Conservation (phyloP, 2,113 vertebrate species). For the Podarcis muralis region DNA sequence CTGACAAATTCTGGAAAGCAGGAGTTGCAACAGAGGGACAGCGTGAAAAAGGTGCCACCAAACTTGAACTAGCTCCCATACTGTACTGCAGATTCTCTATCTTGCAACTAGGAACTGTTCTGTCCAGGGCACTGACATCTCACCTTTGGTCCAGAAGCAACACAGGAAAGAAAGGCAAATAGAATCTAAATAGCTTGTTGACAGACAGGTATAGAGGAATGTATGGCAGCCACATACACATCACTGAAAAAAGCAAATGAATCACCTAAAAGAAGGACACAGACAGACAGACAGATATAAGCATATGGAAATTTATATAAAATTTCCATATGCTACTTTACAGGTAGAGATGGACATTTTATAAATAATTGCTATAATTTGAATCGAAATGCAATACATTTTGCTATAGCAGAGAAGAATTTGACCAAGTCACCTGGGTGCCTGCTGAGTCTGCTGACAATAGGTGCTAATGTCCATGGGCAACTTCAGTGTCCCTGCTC, state of each 20-base stretch:
- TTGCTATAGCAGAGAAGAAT: too few relatives aligned
- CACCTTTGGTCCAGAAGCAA: neutral
- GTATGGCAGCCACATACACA: neutral
- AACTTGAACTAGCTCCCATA: neutral
- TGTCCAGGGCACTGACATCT: neutral
- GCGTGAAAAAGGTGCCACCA: neutral
- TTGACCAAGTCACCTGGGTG: too few relatives aligned
- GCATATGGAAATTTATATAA: too few relatives aligned
- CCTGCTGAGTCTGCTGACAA: too few relatives aligned
- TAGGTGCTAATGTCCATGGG: neutral
- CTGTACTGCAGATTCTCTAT: neutral
- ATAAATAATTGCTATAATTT: too few relatives aligned
- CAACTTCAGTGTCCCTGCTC: neutral
- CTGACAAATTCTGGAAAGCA: neutral
- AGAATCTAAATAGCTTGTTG: neutral
- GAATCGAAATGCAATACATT: too few relatives aligned
- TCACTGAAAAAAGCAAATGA: too few relatives aligned
- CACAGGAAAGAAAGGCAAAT: neutral
- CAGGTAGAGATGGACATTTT: too few relatives aligned
- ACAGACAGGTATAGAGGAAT: neutral
- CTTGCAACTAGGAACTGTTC: neutral
- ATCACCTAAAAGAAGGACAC: too few relatives aligned
- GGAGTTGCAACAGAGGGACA: neutral
- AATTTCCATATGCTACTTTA: too few relatives aligned
- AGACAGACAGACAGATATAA: too few relatives aligned